These are phyloP conservation scores for Muricea muricata DNA, from an alignment of 92 coral and sea anemone species.

Conservation along the genomic window DNA sequence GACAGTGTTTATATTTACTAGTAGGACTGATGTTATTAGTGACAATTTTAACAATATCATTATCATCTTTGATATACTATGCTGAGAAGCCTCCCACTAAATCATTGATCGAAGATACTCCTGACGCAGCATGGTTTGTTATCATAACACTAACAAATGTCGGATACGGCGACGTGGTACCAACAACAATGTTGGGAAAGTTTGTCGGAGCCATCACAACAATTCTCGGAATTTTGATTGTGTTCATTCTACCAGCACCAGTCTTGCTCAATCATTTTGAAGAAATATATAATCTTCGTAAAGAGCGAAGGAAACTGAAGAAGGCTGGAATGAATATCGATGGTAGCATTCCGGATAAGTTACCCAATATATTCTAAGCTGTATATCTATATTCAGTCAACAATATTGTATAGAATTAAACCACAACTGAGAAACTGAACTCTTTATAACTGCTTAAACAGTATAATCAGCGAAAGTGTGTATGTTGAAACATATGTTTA, in stretches of 20 bases:
- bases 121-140: slow-evolving; percentile 86
- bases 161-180: slow-evolving; percentile 91
- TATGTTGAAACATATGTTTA: too few relatives aligned
- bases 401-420: too few relatives aligned
- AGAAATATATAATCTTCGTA: slow-evolving; percentile 35
- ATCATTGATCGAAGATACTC: slow-evolving; percentile 69
- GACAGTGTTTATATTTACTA: slow-evolving; percentile 74
- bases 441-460: too few relatives aligned
- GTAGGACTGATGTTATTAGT: slow-evolving; percentile 69
- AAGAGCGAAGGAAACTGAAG: slow-evolving; percentile 11
- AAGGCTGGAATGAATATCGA: not conserved
- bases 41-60: slow-evolving; percentile 68
- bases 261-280: slow-evolving; percentile 44
- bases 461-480: too few relatives aligned
- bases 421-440: too few relatives aligned
- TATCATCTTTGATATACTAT: slow-evolving; percentile 74
- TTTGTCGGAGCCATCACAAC: slow-evolving; percentile 58
- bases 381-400: too few relatives aligned
- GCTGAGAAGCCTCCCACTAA: slow-evolving; percentile 62
- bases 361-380: not conserved
- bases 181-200: slow-evolving; percentile 73
- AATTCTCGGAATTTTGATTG: slow-evolving; percentile 22
- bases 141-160: slow-evolving; percentile 84
- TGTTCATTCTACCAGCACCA: slow-evolving; percentile 46
- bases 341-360: slow-evolving; percentile 6